These are phyloP conservation scores for Idaea aversata DNA, from an alignment of 2,888 invertebrate genomes.

Conservation along the genomic window DNA sequence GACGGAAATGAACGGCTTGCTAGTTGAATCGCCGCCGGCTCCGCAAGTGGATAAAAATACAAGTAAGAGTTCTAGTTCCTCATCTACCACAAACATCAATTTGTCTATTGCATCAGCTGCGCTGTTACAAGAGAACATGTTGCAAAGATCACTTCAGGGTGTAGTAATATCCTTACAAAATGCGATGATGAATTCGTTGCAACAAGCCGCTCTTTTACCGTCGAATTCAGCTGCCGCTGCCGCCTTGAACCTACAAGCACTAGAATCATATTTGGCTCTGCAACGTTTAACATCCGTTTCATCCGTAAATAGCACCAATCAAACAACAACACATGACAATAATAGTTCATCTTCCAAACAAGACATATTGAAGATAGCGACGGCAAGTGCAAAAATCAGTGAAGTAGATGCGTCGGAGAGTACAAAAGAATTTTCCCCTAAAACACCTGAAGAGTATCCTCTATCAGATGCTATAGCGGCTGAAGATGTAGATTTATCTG, in stretches of 20 bases:
- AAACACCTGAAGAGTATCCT: conserved; percentile 73
- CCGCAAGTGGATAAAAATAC: conserved; percentile 64
- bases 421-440: conserved; percentile 67
- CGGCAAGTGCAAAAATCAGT: conserved; percentile 76
- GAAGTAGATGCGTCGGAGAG: conserved; percentile 65
- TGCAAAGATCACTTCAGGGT: conserved; percentile 88
- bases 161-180: conserved; percentile 91
- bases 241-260: conserved; percentile 90
- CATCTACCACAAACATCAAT: conserved; percentile 63
- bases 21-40: conserved; percentile 62
- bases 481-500: conserved; percentile 84
- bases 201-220: conserved; percentile 90
- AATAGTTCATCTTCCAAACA: conserved; percentile 76
- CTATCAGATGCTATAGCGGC: conserved; percentile 76
- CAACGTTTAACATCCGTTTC: conserved; percentile 88
- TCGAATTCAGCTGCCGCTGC: conserved; percentile 92
- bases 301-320: conserved; percentile 68
- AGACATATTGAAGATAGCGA: conserved; percentile 84
- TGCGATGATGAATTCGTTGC: conserved; percentile 91
- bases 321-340: conserved; percentile 54
- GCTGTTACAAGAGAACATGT: conserved; percentile 81
- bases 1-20: conserved; percentile 63
- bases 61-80: conserved; percentile 71
- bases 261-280: conserved; percentile 91
- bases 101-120: conserved; percentile 82